Percentiles rank a stretch among this genome's conserved stretches.
Evolutionary conservation across 2,113 vertebrate species (phyloP).

Genomic region (Panthera uncia): DNA sequence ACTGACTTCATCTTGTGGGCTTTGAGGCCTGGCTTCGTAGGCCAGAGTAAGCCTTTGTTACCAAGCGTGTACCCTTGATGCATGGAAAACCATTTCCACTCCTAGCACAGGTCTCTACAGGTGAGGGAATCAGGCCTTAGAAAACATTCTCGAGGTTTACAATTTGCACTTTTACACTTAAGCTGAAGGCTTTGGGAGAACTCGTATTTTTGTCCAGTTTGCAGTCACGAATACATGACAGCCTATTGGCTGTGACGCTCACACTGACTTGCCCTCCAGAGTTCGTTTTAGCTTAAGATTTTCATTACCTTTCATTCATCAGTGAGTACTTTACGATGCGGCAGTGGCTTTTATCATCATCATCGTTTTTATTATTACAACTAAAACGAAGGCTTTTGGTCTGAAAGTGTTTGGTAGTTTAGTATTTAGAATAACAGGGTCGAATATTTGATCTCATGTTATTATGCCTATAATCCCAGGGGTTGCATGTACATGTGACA

Average conservation of each 20-base stretch:
- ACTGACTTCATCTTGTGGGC: neutral
- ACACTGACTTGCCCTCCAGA: neutral
- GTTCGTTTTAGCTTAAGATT: neutral
- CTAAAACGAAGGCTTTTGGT: neutral
- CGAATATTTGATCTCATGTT: neutral
- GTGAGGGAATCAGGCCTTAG: neutral
- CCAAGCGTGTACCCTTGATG: neutral
- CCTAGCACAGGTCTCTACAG: neutral
- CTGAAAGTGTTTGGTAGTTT: neutral
- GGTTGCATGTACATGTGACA: too few species aligned
- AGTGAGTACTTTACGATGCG: neutral
- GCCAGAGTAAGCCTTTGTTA: neutral
- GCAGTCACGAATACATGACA: neutral
- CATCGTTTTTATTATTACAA: neutral
- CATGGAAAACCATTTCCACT: neutral
- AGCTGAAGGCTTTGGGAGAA: neutral
- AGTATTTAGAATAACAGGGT: neutral
- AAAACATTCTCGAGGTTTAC: neutral
- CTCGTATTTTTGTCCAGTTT: conserved; percentile 6
- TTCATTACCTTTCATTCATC: neutral
- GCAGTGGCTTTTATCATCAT: neutral
- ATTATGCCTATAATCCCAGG: neutral
- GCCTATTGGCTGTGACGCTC: neutral
- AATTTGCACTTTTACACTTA: neutral
- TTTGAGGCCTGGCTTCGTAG: neutral